These are phyloP conservation scores for Scarus forsteni DNA, from an alignment of 2,797 vertebrate genomes.

Conservation along the genomic window DNA sequence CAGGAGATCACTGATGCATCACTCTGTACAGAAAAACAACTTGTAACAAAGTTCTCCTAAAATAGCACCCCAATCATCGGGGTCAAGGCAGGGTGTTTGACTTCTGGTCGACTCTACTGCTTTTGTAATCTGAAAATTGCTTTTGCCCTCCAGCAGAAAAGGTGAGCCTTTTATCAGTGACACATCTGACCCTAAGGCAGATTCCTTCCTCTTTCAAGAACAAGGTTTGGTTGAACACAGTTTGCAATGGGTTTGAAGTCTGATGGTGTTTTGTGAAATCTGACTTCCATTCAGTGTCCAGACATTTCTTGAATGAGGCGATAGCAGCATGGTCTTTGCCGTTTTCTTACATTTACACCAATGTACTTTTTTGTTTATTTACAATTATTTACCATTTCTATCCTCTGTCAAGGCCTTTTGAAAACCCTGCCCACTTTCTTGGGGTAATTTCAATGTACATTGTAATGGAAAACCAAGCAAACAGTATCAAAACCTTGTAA, in stretches of 20 bases:
- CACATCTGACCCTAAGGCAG: conserved; percentile 6
- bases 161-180: conserved; percentile 25
- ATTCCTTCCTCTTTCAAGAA: background rate
- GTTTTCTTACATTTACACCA: too few species aligned
- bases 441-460: too few species aligned
- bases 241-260: background rate
- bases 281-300: background rate
- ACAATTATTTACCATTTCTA: too few species aligned
- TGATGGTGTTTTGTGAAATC: background rate
- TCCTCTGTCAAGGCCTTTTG: too few species aligned
- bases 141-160: conserved; percentile 8
- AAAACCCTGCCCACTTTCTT: too few species aligned
- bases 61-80: conserved; percentile 18
- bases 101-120: conserved; percentile 7
- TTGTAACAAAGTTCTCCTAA: background rate
- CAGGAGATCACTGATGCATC: background rate
- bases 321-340: too few species aligned
- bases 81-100: conserved; percentile 28
- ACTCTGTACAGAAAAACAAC: background rate
- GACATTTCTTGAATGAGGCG: too few species aligned
- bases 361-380: too few species aligned
- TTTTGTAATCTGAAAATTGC: conserved; percentile 47
- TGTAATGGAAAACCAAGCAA: too few species aligned
- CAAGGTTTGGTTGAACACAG: too few species aligned
- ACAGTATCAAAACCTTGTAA: too few species aligned